These are phyloP conservation scores for Clostera curtula DNA, from an alignment of 2,888 invertebrate species.

Conservation along the genomic window DNA sequence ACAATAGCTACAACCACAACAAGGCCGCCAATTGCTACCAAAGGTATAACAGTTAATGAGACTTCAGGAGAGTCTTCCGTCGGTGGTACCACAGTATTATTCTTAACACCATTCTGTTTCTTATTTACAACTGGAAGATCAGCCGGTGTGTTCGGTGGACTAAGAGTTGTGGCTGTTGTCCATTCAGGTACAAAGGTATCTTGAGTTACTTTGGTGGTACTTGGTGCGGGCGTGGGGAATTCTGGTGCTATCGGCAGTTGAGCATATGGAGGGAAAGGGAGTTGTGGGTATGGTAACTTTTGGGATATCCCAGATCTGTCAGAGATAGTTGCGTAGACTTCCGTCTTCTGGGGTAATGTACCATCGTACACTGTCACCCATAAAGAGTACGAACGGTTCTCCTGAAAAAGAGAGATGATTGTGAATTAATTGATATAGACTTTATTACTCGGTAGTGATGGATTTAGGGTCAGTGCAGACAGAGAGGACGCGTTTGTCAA, in stretches of 20 bases:
- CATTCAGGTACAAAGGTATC: constrained; percentile 47
- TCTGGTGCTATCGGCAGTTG: too few relatives aligned
- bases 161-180: constrained; percentile 33
- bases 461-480: too few relatives aligned
- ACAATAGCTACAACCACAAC: constrained; percentile 80
- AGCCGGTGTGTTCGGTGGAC: constrained; percentile 37
- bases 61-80: too few relatives aligned
- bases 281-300: constrained; percentile 42
- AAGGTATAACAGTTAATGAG: constrained; percentile 80
- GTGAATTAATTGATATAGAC: not conserved
- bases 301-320: constrained; percentile 43
- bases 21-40: constrained; percentile 81
- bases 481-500: too few relatives aligned
- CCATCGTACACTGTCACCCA: constrained; percentile 64
- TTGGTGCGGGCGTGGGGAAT: constrained; percentile 35
- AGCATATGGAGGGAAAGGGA: constrained; percentile 34
- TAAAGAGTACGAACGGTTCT: constrained; percentile 55
- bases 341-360: constrained; percentile 54
- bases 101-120: constrained; percentile 30
- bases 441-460: too few relatives aligned
- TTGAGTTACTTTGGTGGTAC: constrained; percentile 46
- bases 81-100: too few relatives aligned
- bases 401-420: constrained; percentile 37
- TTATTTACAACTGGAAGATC: constrained; percentile 35
- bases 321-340: constrained; percentile 55